Evolutionary conservation across 1,140 invertebrate species (phyloP).

Genomic region (Drosophila bifasciata): DNA sequence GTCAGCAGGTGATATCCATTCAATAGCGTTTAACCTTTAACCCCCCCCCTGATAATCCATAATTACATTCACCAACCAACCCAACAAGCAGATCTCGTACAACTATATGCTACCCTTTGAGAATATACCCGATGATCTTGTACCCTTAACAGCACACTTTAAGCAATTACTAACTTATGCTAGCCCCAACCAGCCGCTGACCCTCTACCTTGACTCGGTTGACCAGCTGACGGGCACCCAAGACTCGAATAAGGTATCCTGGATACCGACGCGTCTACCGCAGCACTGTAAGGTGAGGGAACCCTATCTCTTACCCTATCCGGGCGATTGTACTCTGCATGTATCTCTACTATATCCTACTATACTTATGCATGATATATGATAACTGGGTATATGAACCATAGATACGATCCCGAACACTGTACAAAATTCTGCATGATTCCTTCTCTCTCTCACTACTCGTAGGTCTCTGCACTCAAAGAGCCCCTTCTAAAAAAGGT

Average conservation of each 20-base stretch:
- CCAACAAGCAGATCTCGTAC: slow-evolving; percentile 94
- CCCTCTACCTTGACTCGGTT: slow-evolving; percentile 96
- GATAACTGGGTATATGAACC: not conserved
- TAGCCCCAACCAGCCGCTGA: slow-evolving; percentile 91
- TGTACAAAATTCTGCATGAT: slow-evolving; percentile 40
- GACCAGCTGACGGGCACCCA: slow-evolving; percentile 97
- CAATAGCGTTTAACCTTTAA: slow-evolving; percentile 4
- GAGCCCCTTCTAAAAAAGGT: not conserved
- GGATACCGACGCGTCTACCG: slow-evolving; percentile 96
- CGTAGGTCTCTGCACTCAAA: not conserved
- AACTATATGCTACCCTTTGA: slow-evolving; percentile 97
- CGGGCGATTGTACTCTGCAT: not conserved
- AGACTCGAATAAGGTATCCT: slow-evolving; percentile 97
- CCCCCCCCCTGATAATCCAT: slow-evolving; percentile 12
- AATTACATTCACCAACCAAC: slow-evolving; percentile 15
- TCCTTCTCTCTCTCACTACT: slow-evolving; percentile 7
- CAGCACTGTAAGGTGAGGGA: slow-evolving; percentile 92
- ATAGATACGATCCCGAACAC: slow-evolving; percentile 5
- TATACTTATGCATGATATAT: slow-evolving; percentile 24
- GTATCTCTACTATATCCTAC: not conserved
- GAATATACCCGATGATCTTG: slow-evolving; percentile 97
- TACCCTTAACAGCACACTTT: slow-evolving; percentile 97
- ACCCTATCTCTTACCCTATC: not conserved
- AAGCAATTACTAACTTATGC: slow-evolving; percentile 95
- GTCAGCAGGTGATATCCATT: slow-evolving; percentile 90